Percentiles rank a stretch among this genome's conserved stretches.
These are phyloP conservation scores for Tipula confusa DNA, from an alignment of 2,888 invertebrate genomes.

Conservation along the genomic window DNA sequence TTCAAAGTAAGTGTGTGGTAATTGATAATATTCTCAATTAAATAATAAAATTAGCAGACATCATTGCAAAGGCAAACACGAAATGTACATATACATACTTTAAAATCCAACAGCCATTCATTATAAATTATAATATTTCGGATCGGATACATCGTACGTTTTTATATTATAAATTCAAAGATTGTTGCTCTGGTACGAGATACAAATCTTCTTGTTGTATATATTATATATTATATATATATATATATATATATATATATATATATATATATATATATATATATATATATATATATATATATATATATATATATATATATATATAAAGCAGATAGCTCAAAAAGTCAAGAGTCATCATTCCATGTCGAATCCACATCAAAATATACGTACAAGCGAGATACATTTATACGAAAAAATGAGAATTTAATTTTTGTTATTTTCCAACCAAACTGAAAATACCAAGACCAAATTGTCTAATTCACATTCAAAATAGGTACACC, in stretches of 20 bases:
- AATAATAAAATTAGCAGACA: neutral
- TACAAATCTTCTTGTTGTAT: neutral
- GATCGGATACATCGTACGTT: neutral
- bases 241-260: no score
- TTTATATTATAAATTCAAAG: conserved; percentile 3
- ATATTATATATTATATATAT: no score
- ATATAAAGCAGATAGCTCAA: neutral
- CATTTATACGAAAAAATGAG: neutral
- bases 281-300: no score
- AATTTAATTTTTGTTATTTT: neutral
- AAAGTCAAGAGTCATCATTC: conserved; percentile 20
- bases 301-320: no score
- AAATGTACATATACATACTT: neutral
- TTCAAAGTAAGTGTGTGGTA: no score
- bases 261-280: no score
- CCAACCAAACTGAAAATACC: neutral
- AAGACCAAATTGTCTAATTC: neutral
- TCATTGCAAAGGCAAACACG: neutral
- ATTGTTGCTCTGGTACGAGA: neutral
- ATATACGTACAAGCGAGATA: neutral
- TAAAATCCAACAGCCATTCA: neutral
- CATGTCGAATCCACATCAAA: conserved; percentile 12
- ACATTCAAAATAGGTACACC: neutral
- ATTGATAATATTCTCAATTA: neutral
- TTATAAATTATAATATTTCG: neutral